Conservation (phyloP, 2,888 invertebrate species). For the Buathra laborator region DNA sequence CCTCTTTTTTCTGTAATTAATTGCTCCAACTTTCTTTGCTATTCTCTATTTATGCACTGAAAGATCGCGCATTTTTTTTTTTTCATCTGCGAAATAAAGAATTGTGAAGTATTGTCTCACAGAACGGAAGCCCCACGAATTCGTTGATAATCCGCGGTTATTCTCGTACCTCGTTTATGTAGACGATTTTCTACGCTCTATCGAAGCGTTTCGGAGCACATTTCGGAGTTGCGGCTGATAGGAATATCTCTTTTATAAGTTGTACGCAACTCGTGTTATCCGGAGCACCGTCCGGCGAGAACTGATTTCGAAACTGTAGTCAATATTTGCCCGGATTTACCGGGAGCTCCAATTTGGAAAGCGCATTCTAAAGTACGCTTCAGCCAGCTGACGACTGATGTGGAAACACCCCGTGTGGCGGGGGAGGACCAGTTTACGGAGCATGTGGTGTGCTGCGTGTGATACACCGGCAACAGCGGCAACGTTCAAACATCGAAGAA, state of each 20-base stretch:
- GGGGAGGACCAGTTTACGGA: background rate
- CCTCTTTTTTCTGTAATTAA: background rate
- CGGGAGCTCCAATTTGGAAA: slow-evolving; percentile 28
- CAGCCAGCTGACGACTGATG: slow-evolving; percentile 22
- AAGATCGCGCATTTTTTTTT: background rate
- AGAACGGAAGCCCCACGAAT: too few species aligned
- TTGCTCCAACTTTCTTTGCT: background rate
- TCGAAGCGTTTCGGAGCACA: background rate
- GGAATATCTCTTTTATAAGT: background rate
- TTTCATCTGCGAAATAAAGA: background rate
- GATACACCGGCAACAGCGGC: background rate
- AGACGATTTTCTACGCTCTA: background rate
- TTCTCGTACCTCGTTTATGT: background rate
- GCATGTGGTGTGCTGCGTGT: background rate
- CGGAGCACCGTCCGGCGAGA: background rate
- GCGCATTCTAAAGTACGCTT: background rate
- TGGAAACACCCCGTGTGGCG: background rate
- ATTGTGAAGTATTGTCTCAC: background rate
- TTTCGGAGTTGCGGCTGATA: background rate
- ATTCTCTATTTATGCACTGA: background rate
- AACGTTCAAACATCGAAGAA: slow-evolving; percentile 10
- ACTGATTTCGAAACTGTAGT: slow-evolving; percentile 38
- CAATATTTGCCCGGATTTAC: slow-evolving; percentile 34
- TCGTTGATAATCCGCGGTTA: too few species aligned
- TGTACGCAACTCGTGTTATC: background rate